Evolutionary conservation across 92 coral and sea anemone genomes (phyloP).

Genomic region (Siderastrea siderea): DNA sequence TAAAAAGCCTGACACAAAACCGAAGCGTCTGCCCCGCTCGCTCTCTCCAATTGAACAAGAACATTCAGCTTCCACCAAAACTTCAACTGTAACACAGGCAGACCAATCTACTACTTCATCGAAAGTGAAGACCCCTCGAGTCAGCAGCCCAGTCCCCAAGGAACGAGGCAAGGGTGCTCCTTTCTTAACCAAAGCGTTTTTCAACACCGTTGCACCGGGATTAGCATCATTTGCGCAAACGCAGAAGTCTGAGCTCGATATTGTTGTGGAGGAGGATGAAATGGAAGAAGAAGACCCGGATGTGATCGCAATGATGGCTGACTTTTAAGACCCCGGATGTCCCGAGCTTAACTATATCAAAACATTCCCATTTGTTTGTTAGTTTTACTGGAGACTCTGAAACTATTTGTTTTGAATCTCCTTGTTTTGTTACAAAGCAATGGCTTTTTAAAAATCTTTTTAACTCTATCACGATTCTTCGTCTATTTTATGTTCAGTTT

Average conservation of each 20-base stretch:
- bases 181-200: conserved; percentile 76
- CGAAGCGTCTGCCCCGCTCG: conserved; percentile 12
- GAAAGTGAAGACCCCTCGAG: neutral
- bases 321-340: conserved; percentile 61
- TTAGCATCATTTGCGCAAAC: conserved; percentile 74
- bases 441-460: too few species aligned
- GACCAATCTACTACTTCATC: neutral
- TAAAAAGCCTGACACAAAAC: neutral
- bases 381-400: neutral
- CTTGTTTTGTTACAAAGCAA: neutral
- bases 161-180: conserved; percentile 34
- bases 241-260: conserved; percentile 8
- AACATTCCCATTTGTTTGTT: neutral
- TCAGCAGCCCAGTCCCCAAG: neutral
- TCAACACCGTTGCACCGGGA: conserved; percentile 88
- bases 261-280: conserved; percentile 41
- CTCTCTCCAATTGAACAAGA: conserved; percentile 19
- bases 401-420: neutral
- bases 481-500: neutral
- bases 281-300: conserved; percentile 74
- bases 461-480: neutral
- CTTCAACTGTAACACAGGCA: neutral
- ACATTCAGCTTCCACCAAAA: conserved; percentile 16
- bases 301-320: conserved; percentile 81
- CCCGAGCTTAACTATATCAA: too few species aligned